Evolutionary conservation across 2,888 invertebrate species (phyloP).

Genomic region (Oscheius sp.): DNA sequence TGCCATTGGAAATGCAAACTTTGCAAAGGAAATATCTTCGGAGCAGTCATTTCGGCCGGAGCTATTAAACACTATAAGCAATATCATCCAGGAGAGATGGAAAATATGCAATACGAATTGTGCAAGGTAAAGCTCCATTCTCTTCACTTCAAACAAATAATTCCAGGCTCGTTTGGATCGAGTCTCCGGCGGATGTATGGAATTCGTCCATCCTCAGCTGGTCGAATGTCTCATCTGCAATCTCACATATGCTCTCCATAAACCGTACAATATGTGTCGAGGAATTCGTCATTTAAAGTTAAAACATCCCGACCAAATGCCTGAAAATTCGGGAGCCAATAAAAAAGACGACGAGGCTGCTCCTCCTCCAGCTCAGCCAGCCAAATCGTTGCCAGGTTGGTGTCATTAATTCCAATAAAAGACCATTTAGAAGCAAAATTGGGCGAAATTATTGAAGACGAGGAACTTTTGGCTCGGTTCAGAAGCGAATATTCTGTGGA

Average conservation of each 20-base stretch:
- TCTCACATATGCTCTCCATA: slow-evolving; percentile 65
- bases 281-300: slow-evolving; percentile 68
- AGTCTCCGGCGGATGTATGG: slow-evolving; percentile 69
- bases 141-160: neutral
- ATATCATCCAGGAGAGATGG: slow-evolving; percentile 59
- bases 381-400: neutral
- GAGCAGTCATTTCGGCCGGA: slow-evolving; percentile 55
- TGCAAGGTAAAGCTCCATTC: slow-evolving; percentile 54
- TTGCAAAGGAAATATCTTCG: slow-evolving; percentile 50
- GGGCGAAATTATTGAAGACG: slow-evolving; percentile 47
- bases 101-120: slow-evolving; percentile 66
- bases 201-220: slow-evolving; percentile 62
- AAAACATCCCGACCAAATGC: slow-evolving; percentile 66
- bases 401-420: neutral
- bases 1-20: slow-evolving; percentile 68
- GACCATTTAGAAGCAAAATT: slow-evolving; percentile 7
- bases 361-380: neutral
- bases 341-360: slow-evolving; percentile 8
- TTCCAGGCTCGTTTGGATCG: slow-evolving; percentile 65
- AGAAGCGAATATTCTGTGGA: slow-evolving; percentile 44
- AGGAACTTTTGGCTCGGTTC: slow-evolving; percentile 45
- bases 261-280: slow-evolving; percentile 68
- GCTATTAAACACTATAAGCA: slow-evolving; percentile 67
- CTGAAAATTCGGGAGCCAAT: slow-evolving; percentile 55
- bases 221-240: slow-evolving; percentile 69